A percentile compares a stretch with the other conserved stretches of the same genome.
These are phyloP conservation scores for Bradypodion pumilum DNA, from an alignment of 2,797 vertebrate species.

Conservation along the genomic window DNA sequence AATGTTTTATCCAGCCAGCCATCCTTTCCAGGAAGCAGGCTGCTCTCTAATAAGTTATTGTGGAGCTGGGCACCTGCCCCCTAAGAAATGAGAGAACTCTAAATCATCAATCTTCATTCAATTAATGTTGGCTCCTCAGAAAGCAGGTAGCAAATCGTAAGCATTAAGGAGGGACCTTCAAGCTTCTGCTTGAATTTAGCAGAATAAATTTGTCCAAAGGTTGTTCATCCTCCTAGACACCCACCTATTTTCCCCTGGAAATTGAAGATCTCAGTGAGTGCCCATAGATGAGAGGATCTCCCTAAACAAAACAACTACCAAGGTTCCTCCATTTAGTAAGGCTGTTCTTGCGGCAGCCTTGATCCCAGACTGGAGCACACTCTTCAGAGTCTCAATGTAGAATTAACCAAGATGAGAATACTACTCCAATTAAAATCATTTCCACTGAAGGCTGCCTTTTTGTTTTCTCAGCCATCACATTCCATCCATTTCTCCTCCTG, in stretches of 20 bases:
- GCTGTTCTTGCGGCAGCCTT: conserved; percentile 5
- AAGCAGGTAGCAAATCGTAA: not conserved
- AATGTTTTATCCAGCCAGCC: conserved; percentile 32
- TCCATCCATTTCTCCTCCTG: not conserved
- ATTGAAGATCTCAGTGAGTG: not conserved
- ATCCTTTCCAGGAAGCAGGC: not conserved
- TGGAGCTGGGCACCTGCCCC: conserved; percentile 10
- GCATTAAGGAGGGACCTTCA: not conserved
- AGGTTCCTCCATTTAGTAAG: conserved; percentile 44
- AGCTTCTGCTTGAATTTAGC: not conserved
- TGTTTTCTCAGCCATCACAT: conserved; percentile 20
- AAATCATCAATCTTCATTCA: conserved; percentile 24
- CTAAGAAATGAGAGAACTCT: not conserved
- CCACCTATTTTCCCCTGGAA: not conserved
- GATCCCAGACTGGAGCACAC: conserved; percentile 12
- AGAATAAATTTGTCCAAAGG: not conserved
- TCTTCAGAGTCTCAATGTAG: conserved; percentile 17
- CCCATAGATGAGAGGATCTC: conserved; percentile 15
- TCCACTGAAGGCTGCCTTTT: not conserved
- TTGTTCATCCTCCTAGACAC: not conserved
- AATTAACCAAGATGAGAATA: conserved; percentile 41
- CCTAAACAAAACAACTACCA: conserved; percentile 33
- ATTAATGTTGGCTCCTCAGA: conserved; percentile 29
- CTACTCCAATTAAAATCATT: conserved; percentile 56
- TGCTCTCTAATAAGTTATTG: conserved; percentile 40